A percentile compares a stretch with the other conserved stretches of the same genome.
phyloP scores from a whole-genome alignment of 2,888 invertebrate genomes.

The Drosophila kanekoi region DNA sequence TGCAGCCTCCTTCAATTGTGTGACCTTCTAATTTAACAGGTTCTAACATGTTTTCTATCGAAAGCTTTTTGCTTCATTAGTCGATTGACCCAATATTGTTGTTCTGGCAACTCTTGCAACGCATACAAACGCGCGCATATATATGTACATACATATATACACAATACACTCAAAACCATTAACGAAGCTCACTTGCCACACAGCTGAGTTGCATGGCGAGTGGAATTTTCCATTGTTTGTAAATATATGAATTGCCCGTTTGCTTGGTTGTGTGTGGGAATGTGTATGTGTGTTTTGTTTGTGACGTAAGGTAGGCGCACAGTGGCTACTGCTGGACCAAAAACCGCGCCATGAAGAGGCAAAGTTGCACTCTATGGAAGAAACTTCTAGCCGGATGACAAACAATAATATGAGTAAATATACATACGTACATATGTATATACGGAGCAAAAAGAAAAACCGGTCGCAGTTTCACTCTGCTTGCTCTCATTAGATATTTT shows the following conservation, averaged over 20 bases:
- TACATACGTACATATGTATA: no score
- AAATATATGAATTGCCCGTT: constrained; percentile 28
- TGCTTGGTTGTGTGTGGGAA: background rate
- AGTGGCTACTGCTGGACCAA: constrained; percentile 18
- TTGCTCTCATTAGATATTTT: constrained; percentile 11
- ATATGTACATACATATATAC: background rate
- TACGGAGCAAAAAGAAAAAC: constrained; percentile 40
- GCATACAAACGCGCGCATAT: constrained; percentile 1
- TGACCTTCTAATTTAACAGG: constrained; percentile 41
- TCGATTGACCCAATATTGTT: constrained; percentile 48
- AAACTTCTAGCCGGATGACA: constrained; percentile 15
- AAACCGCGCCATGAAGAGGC: background rate
- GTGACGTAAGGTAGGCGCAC: constrained; percentile 48
- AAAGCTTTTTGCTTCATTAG: constrained; percentile 2
- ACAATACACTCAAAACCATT: background rate
- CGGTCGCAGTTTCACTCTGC: constrained; percentile 10
- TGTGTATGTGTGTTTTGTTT: constrained; percentile 18
- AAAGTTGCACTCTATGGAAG: constrained; percentile 1
- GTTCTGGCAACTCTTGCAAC: constrained; percentile 20
- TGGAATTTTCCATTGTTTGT: constrained; percentile 75
- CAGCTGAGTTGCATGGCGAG: constrained; percentile 55
- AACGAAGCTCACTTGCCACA: constrained; percentile 44
- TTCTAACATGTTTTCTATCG: background rate
- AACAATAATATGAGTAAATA: constrained; percentile 12
- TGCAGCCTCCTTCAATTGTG: constrained; percentile 26